Base-by-base conservation (phyloP, 2,113 vertebrate species). In the Corythoichthys haematopterus region DNA sequence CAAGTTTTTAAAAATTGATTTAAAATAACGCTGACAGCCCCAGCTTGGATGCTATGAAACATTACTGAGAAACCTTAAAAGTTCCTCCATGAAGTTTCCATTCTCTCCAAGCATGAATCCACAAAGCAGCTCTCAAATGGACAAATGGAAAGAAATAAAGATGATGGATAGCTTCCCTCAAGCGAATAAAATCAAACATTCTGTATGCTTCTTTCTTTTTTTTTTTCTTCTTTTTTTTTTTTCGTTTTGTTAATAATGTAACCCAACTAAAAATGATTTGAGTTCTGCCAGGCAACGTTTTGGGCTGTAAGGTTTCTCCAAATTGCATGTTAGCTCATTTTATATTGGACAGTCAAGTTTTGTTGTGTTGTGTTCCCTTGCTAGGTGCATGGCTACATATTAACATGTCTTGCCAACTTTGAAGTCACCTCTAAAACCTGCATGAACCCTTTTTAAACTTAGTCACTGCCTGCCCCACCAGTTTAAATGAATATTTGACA, bases 101-200 rank as follows among this genome's bases (percentile, higher is more conserved):
- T 52, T 20, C 51, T 53, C n/a, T 28, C 51, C 51, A 28, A 53
- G 51, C 51, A 28, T n/a, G 48, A 16, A 1, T 28, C 51, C 16
- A 53, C 4, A 9, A 53, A 53, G n/a, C n/a, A 53, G 20, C 16
- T 52, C 50, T 52, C 51, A 53, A 53, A 53, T 53, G n/a, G 51
- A 53, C 51, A 53, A 53, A 53, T 53, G n/a, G 20, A 28, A 53
- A 53, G n/a, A 53, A 53, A 11, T 53, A 53, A 53, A 53, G 51
- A 53, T 53, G 51, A 53, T 53, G n/a, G 9, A 28, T 53, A 53
- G n/a, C 20, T 20, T 20, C 51, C 20, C 51, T 53, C 51, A 28
- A 28, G 51, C 28, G 51, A 53, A 53, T 6, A 9, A 9, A 53
- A 53, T 53, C 51, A 53, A 53, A 53, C 7, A 9, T 20, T 53